Evolutionary conservation across 2,797 vertebrate species (phyloP), one percentile per base, ranked within the genome.

Genomic region (Gadopsis bispinosus): DNA sequence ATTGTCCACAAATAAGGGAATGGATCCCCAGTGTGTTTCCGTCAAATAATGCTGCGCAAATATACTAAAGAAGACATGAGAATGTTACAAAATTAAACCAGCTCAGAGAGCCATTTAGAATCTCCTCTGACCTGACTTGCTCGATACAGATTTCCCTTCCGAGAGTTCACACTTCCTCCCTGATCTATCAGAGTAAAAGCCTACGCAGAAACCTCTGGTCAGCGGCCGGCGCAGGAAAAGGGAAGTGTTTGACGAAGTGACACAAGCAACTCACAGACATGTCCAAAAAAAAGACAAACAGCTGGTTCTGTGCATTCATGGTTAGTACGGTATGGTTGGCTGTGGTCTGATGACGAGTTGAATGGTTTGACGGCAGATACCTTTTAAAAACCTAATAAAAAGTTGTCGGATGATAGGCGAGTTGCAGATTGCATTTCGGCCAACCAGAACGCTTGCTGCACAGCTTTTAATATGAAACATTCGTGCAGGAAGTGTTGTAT

Each of bases 241-340:
- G 71, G 76, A 80, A 83, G 79, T 50, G 63, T 64, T 58, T 66
- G 5, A 81, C 75, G 5, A 65, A 55, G 66, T 43, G 63, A 65
- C 45, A 72, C 16, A 37, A 48, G 26, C 22, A 67, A 50, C 62
- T 51, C 43, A 59, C 12, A 35, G 9, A 22, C n/a, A 69, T 4
- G 12, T 29, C 7, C 62, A 7, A 10, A 19, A 17, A 26, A 39
- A 31, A 41, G 33, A 45, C 33, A 53, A 35, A 26, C n/a, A 60
- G 54, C n/a, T 50, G 63, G 7, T 48, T 45, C n/a, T 31, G 2
- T 17, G 35, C 8, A 22, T n/a, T 39, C 35, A 58, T 10, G 7
- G 35, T 59, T 12, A 9, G 4, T 59, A 37, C 33, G 20, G 19
- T 20, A n/a, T 37, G 56, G 10, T 37, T 5, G 37, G 37, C 37